Evolutionary conservation across 2,888 invertebrate genomes (phyloP).

Genomic region (Harpalus rubripes): DNA sequence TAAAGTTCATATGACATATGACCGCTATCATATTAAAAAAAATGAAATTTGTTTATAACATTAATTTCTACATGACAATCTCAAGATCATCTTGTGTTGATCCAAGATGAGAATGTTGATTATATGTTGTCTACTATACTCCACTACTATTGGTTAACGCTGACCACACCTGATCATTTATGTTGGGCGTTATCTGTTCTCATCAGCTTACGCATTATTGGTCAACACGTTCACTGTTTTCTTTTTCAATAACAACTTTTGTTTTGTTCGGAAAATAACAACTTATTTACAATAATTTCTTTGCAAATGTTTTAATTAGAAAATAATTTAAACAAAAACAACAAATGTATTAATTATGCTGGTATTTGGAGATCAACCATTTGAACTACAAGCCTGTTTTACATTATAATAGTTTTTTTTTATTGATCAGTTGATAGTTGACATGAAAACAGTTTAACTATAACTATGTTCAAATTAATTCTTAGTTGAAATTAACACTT

Average conservation of each 20-base stretch:
- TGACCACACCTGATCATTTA: constrained; percentile 45
- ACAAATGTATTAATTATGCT: neutral
- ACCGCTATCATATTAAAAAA: no score
- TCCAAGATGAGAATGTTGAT: neutral
- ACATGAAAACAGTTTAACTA: no score
- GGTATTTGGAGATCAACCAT: no score
- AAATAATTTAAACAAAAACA: neutral
- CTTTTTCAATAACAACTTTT: neutral
- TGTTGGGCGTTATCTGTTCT: constrained; percentile 50
- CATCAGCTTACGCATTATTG: constrained; percentile 30
- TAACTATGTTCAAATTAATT: no score
- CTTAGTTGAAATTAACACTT: no score
- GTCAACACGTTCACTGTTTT: constrained; percentile 9
- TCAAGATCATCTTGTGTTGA: neutral
- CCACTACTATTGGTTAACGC: constrained; percentile 35
- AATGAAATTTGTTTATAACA: no score
- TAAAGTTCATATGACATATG: no score
- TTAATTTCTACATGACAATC: no score
- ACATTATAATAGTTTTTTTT: no score
- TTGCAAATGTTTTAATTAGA: neutral
- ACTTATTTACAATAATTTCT: neutral
- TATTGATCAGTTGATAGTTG: no score
- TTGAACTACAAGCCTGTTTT: no score
- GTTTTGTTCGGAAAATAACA: neutral
- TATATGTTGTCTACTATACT: neutral